phyloP scores from a whole-genome alignment of 2,888 invertebrate genomes.

The Boloria selene region DNA sequence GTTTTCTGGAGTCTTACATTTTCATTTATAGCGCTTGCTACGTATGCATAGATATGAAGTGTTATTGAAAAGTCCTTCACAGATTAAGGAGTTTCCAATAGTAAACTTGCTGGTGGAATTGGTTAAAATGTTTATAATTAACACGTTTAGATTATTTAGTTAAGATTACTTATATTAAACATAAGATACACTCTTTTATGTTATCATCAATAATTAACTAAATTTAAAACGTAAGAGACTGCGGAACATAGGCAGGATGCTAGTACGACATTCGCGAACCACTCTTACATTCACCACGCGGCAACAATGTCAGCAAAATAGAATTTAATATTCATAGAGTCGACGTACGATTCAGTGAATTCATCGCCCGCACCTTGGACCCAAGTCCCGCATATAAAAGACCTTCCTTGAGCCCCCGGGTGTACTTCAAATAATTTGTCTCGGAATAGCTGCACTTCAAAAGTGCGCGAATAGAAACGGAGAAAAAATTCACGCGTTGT shows the following conservation, averaged over 20 bases:
- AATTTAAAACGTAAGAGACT: too few relatives aligned
- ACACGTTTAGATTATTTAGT: too few relatives aligned
- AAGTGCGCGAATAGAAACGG: conserved; percentile 62
- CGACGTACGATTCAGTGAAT: conserved; percentile 80
- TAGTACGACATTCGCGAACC: conserved; percentile 44
- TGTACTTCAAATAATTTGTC: conserved; percentile 77
- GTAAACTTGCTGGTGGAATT: not conserved
- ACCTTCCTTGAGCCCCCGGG: conserved; percentile 71
- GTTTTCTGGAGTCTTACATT: conserved; percentile 67
- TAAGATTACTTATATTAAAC: too few relatives aligned
- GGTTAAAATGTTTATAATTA: too few relatives aligned
- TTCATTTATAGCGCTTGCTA: conserved; percentile 66
- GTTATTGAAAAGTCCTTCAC: not conserved
- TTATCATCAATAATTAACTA: too few relatives aligned
- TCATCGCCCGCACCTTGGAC: conserved; percentile 78
- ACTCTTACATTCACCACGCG: conserved; percentile 69
- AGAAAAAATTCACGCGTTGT: conserved; percentile 65
- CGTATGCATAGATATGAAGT: not conserved
- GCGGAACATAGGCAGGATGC: not conserved
- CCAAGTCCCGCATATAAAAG: conserved; percentile 76
- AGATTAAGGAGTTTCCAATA: not conserved
- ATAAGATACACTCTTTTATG: too few relatives aligned
- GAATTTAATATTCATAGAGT: conserved; percentile 81
- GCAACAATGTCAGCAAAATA: conserved; percentile 77
- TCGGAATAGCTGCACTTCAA: conserved; percentile 71